Base-by-base conservation (phyloP, 2,113 vertebrate species). In the Clinocottus analis region DNA sequence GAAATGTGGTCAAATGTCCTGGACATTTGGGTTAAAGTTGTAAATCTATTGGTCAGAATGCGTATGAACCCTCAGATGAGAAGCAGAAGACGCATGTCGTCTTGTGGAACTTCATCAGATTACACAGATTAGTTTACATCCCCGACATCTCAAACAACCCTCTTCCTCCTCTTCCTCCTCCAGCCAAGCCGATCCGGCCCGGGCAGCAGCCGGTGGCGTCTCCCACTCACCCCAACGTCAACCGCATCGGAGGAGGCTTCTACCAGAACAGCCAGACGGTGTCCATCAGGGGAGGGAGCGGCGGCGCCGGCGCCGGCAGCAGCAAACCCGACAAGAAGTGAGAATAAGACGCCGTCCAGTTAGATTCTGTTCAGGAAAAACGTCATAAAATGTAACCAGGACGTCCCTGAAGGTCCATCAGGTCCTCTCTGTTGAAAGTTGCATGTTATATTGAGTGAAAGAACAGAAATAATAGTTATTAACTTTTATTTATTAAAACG, bases 171-270 rank as follows among this genome's bases (percentile, higher is more conserved):
- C 5, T 14, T 77, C 19, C 25, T 9, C 4, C 27, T 67, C 7
- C 89, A 99, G 98, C 98, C 88, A 99, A 99, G 83, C 98, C 98
- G 17, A 99, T 99, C 92, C 96, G 98, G 75, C 98, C 98, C 7
- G 98, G 98, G 29, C 97, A 99, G 72, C 97, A 97, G 85, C 97
- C 97, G 2, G 97, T 97, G 87, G 97, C 97, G 72, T 99, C 98
- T 82, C 98, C 98, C 87, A 99, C 98, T 78, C 97, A 99, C 93
- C 98, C 97, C 89, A 97, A 96, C 93, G 91, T 97, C 91, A 96
- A 97, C 95, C 98, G 98, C 72, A 96, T 95, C 12, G 96, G 96
- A 63, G 96, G 96, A 3, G 94, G 94, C 0, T 96, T 98, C 92
- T 96, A 96, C 90, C 97, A 97, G 84, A 97, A 98, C 93, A 97